Evolutionary conservation across 2,113 vertebrate species (phyloP), one percentile per base, ranked within the genome.

Genomic region (Psilopsiagon aurifrons): DNA sequence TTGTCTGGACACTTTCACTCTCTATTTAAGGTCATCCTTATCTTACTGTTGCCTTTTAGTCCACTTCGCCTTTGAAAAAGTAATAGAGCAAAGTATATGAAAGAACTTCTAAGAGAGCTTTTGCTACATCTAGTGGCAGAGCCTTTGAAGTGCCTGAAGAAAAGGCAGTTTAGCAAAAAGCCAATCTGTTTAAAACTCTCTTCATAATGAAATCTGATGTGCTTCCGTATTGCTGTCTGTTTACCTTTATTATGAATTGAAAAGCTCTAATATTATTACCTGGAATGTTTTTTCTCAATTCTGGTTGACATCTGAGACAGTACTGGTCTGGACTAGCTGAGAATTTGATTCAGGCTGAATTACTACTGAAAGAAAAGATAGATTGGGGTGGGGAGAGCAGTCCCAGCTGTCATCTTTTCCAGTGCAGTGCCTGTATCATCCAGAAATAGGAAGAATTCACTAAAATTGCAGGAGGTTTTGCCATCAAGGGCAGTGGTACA

Each of bases 71-170:
- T 70, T 62, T 29, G 28, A 63, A 92, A 66, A 27, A 52, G 41
- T 51, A 94, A 59, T 49, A 44, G 17, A 43, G 37, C 11, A 1
- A 51, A 76, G 11, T 19, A 19, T 10, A 17, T 0, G 33, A 76
- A n/a, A 19, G 31, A 66, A 43, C 12, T 82, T 96, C 54, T 54
- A 83, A 76, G 92, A 94, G 95, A 91, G 67, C 92, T 95, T 94
- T 94, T 96, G 92, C 96, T 95, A 94, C 96, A 96, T 52, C 96
- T 97, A 97, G 96, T 94, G 96, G 95, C 68, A 83, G 67, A 92
- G 8, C 16, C 62, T 89, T 79, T 74, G 84, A 94, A 92, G 49
- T 92, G 82, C 46, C n/a, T 62, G 62, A 7, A 73, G 64, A 68
- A 62, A 44, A 39, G 6, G 7, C 49, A 13, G 15, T n/a, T 86